A percentile compares a stretch with the other conserved stretches of the same genome.
Conservation (phyloP, 2,797 vertebrate species). For the Allobates femoralis region DNA sequence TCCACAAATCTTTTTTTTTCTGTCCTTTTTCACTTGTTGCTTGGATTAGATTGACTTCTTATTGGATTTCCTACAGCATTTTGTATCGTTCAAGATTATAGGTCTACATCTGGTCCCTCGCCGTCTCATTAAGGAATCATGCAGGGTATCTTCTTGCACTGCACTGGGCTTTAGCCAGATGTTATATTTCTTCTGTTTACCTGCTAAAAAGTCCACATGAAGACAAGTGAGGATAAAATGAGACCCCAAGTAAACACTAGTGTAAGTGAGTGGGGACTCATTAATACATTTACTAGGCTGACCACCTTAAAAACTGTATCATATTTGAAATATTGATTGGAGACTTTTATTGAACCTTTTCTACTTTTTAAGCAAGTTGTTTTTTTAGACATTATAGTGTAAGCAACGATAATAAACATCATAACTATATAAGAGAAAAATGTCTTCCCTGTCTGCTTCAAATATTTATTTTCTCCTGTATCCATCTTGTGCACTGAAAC, state of each 20-base stretch:
- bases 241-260: background rate
- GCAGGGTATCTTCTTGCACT: conserved; percentile 41
- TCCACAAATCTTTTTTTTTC: conserved; percentile 15
- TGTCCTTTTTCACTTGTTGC: conserved; percentile 43
- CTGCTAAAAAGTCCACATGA: conserved; percentile 42
- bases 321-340: background rate
- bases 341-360: background rate
- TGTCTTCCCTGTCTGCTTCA: background rate
- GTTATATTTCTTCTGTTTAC: conserved; percentile 49
- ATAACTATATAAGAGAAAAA: background rate
- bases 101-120: conserved; percentile 54
- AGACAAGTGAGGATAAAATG: conserved; percentile 27
- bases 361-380: no score
- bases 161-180: conserved; percentile 54
- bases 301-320: background rate
- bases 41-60: conserved; percentile 53
- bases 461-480: background rate
- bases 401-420: no score
- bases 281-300: background rate
- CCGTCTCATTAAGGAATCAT: conserved; percentile 59
- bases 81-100: conserved; percentile 51
- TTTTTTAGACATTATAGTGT: background rate
- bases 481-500: background rate
- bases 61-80: conserved; percentile 47
- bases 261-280: background rate